Base-by-base conservation (phyloP, 2,797 vertebrate species). In the Sarcoramphus papa region DNA sequence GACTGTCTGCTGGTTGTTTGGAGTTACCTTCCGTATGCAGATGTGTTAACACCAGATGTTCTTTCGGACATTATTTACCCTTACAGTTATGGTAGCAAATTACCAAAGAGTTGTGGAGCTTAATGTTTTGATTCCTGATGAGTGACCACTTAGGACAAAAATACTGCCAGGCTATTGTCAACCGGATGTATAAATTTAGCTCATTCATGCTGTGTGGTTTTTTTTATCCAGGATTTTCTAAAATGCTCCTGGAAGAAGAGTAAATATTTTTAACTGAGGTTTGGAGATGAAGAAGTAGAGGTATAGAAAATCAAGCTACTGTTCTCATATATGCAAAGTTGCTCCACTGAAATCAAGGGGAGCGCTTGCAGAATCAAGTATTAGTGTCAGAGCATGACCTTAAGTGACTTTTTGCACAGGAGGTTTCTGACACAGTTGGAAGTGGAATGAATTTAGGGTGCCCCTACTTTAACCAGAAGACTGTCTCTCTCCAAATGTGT, bases 51-150 rank as follows among this genome's bases (percentile, higher is more conserved):
- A 56, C 9, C 28, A 62, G 75, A 50, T 92, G 25, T 57, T 87
- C 53, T 91, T 82, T n/a, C 47, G 78, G 83, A 24, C 41, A 19
- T 89, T 89, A 64, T 87, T 95, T 87, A 40, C 22, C 20, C 67
- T 80, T 40, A 31, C 17, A 53, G 23, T 82, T 74, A 54, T 7
- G 72, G 45, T 43, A 85, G 53, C 30, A 85, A 91, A 75, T 85
- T 65, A 43, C 13, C 33, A 51, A 78, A 64, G 68, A 83, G 40
- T 33, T 68, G 37, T 77, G 45, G 27, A 83, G 7, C 41, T 79
- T 43, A 40, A 54, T 65, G 35, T 83, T 91, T 77, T 77, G 60
- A 27, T 89, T 85, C n/a, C 22, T n/a, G 53, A 2, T 18, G 77
- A 59, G 60, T 89, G 70, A 82, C 70, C 40, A 7, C 27, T 82